Percentiles rank a stretch among this genome's conserved stretches.
These are phyloP conservation scores for Tholera decimalis DNA, from an alignment of 2,888 invertebrate genomes.

Conservation along the genomic window DNA sequence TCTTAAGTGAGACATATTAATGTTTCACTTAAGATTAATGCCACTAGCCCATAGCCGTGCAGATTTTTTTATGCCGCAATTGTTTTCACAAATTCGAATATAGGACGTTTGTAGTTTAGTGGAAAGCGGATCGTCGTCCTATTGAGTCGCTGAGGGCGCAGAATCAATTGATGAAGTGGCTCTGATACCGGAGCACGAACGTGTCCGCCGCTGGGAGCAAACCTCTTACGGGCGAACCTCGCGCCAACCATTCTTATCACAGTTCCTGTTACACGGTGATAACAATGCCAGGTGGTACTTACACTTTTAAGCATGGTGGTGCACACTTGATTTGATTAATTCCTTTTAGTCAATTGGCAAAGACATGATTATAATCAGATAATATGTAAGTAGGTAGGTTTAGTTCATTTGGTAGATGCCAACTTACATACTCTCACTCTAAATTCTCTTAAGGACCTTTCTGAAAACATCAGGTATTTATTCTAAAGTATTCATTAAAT, in stretches of 20 bases:
- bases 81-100: conserved; percentile 32
- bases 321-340: conserved; percentile 14
- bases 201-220: conserved; percentile 84
- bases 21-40: too few relatives aligned
- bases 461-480: too few relatives aligned
- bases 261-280: conserved; percentile 53
- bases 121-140: conserved; percentile 73
- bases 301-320: conserved; percentile 1
- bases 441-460: too few relatives aligned
- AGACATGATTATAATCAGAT: not conserved
- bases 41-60: too few relatives aligned
- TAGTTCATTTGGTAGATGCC: not conserved
- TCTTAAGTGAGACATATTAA: too few relatives aligned
- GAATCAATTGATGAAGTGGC: conserved; percentile 89
- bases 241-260: conserved; percentile 58
- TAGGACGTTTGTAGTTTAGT: conserved; percentile 49
- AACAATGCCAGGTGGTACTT: conserved; percentile 48
- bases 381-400: not conserved
- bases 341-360: conserved; percentile 4
- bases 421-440: too few relatives aligned
- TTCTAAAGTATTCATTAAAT: too few relatives aligned
- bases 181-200: conserved; percentile 81
- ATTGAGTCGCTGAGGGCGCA: conserved; percentile 70
- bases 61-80: conserved; percentile 7
- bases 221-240: conserved; percentile 65